phyloP scores from a whole-genome alignment of 2,113 vertebrate species.

The Centropus unirufus region DNA sequence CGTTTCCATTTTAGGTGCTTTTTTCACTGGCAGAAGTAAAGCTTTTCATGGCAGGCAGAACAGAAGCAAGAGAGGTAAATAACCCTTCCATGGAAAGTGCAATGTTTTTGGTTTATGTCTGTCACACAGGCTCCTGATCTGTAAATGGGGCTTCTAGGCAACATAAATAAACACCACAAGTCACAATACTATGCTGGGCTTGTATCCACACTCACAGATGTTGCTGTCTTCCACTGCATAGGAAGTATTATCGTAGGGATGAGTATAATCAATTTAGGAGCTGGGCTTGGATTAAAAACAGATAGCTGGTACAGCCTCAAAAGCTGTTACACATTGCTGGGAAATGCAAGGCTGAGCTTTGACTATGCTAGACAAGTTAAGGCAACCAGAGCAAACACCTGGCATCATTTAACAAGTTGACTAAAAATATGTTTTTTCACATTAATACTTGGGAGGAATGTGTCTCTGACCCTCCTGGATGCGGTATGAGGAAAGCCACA shows the following conservation, averaged over 20 bases:
- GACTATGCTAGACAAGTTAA: not conserved
- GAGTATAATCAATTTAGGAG: not conserved
- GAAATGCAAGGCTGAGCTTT: not conserved
- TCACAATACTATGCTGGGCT: not conserved
- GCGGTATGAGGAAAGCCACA: slow-evolving; percentile 29
- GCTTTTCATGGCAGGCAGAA: not conserved
- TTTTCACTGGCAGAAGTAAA: not conserved
- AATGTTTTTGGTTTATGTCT: not conserved
- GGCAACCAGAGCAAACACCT: not conserved
- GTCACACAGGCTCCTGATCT: not conserved
- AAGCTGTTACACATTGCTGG: not conserved
- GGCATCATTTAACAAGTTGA: slow-evolving; percentile 14
- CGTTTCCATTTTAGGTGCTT: not conserved
- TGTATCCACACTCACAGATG: not conserved
- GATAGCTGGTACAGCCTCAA: not conserved
- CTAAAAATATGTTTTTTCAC: not conserved
- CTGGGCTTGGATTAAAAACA: not conserved
- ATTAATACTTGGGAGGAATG: not conserved
- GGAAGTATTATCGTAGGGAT: not conserved
- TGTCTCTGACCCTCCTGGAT: not conserved
- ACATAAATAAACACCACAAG: not conserved
- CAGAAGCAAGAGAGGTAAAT: not conserved
- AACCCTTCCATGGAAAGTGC: not conserved
- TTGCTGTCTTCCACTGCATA: not conserved
- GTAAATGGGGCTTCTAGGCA: not conserved